Percentiles rank a stretch among this genome's conserved stretches.
phyloP scores from a whole-genome alignment of 2,797 vertebrate genomes.

The Smutsia temminckii region DNA sequence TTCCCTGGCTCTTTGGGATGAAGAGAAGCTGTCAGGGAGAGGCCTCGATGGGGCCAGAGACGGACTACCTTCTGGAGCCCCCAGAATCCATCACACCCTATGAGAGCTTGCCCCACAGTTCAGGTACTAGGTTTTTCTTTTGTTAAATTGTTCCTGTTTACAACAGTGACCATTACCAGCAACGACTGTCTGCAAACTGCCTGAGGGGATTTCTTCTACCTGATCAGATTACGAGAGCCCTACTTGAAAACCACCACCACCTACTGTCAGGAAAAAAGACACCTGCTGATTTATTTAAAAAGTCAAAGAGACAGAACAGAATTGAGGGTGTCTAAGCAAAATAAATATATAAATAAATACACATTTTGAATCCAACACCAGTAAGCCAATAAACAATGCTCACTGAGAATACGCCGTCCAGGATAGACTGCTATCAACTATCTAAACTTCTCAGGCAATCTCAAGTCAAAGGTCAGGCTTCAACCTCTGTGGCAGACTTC shows the following conservation, averaged over 20 bases:
- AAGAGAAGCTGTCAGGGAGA: not conserved
- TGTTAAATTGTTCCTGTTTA: not conserved
- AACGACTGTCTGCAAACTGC: not conserved
- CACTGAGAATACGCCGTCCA: not conserved
- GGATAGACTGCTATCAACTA: not conserved
- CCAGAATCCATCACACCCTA: not conserved
- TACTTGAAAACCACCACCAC: not conserved
- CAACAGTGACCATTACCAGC: not conserved
- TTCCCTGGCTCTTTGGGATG: not conserved
- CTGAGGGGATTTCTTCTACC: not conserved
- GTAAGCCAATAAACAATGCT: not conserved
- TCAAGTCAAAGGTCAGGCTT: not conserved
- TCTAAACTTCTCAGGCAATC: not conserved
- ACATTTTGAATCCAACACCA: not conserved
- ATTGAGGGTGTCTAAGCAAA: not conserved
- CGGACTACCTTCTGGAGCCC: fast-evolving
- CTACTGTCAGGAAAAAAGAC: not conserved
- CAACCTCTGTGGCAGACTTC: not conserved
- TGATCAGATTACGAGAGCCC: not conserved
- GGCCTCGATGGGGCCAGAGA: not conserved
- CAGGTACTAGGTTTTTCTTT: not conserved
- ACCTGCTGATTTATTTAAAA: not conserved
- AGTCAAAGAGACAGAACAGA: not conserved
- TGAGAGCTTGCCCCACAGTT: not conserved
- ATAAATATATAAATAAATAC: not conserved